A percentile compares a stretch with the other conserved stretches of the same genome.
Evolutionary conservation across 1,140 invertebrate species (phyloP).

Genomic region (Rhizoglyphus robini): DNA sequence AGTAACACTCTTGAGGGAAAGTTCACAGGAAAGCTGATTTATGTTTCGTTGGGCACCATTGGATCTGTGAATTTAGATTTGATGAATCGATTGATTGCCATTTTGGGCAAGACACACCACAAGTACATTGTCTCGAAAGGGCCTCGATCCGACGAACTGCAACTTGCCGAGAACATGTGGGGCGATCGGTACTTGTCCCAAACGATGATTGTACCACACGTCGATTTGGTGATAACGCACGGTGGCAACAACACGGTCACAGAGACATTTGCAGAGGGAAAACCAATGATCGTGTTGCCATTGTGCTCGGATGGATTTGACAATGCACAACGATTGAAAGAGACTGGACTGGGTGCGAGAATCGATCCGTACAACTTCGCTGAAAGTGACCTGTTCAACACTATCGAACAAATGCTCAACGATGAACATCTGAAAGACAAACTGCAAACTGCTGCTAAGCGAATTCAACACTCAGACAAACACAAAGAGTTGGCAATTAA

Average conservation of each 20-base stretch:
- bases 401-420: slow-evolving; percentile 6
- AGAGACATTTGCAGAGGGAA: slow-evolving; percentile 2
- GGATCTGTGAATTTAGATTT: slow-evolving; percentile 24
- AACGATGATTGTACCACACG: neutral
- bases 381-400: slow-evolving; percentile 4
- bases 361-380: slow-evolving; percentile 13
- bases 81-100: neutral
- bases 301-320: slow-evolving; percentile 20
- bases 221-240: slow-evolving; percentile 30
- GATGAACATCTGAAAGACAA: slow-evolving; percentile 1
- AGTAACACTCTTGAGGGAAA: neutral
- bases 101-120: neutral
- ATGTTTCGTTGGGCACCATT: slow-evolving; percentile 6
- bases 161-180: slow-evolving; percentile 16
- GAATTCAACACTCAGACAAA: neutral
- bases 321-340: slow-evolving; percentile 18
- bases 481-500: neutral
- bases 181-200: slow-evolving; percentile 17
- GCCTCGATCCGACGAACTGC: neutral
- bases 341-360: neutral
- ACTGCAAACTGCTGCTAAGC: neutral
- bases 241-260: slow-evolving; percentile 28
- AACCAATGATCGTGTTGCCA: slow-evolving; percentile 16
- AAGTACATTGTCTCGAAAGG: slow-evolving; percentile 19
- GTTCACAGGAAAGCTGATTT: slow-evolving; percentile 18